Conservation (phyloP, 2,888 invertebrate species). For the Rosalia funebris region DNA sequence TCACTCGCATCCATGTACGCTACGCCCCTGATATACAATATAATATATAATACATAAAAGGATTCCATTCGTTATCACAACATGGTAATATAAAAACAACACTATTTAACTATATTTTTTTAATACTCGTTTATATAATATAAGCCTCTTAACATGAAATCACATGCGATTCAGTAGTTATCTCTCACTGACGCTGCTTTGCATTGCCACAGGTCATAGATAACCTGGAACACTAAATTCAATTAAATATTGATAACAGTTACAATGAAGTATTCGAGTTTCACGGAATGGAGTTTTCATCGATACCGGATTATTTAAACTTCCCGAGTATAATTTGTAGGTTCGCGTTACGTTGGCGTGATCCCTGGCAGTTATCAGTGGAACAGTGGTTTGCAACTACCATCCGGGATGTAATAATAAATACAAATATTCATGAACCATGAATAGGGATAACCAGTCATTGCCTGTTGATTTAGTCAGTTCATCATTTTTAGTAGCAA, state of each 20-base stretch:
- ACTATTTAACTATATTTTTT: no score
- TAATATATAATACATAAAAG: no score
- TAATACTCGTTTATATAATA: no score
- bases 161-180: not conserved
- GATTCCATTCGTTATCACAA: no score
- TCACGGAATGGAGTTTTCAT: slow-evolving; percentile 11
- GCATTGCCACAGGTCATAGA: slow-evolving; percentile 9
- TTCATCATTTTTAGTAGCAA: not conserved
- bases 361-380: slow-evolving; percentile 13
- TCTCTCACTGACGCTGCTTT: not conserved
- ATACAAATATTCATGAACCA: slow-evolving; percentile 24
- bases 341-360: not conserved
- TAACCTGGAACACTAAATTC: slow-evolving; percentile 13
- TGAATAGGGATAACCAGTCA: slow-evolving; percentile 2
- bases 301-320: slow-evolving; percentile 1
- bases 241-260: slow-evolving; percentile 18
- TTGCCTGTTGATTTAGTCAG: slow-evolving; percentile 24
- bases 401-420: slow-evolving; percentile 18
- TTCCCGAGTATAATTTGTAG: not conserved
- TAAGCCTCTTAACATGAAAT: no score
- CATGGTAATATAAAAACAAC: no score
- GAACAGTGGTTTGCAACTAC: slow-evolving; percentile 10
- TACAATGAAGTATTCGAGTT: not conserved
- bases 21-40: no score
- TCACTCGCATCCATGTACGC: no score